Base-by-base conservation (phyloP, 1,140 invertebrate species). In the Drosophila tropicalis region DNA sequence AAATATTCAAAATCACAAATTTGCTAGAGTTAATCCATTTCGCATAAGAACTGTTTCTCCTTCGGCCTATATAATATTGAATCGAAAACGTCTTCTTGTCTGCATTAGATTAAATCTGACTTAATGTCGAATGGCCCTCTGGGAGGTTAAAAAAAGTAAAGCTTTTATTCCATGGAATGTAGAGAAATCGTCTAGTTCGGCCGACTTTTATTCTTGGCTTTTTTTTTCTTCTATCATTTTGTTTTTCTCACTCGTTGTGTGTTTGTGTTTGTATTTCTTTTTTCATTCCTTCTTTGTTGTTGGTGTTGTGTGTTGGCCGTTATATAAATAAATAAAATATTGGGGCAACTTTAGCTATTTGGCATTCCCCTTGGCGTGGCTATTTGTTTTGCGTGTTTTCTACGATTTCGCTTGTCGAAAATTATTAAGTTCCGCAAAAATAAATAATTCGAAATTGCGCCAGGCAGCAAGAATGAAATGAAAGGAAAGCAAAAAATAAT, bases 341-440 rank as follows among this genome's bases (percentile, higher is more conserved):
- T 57, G 63, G 9, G 44, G 15, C 54, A 54, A 65, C 63, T 56
- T 65, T 56, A 40, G 32, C 34, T 66, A 40, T 66, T 66, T 40
- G 32, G 36, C 29, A 39, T 55, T 22, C 15, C 17, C 10, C 54
- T 40, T 13, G 10, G 19, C 51, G 19, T 51, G 17, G 44, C 44
- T 51, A 51, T 40, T 34, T 54, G 12, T 15, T 40, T 29, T 64
- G 44, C 51, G 62, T 64, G 34, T 32, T 55, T 55, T 64, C 41
- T 51, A 34, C 29, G 44, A 51, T 64, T 36, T 51, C 47, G 47
- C 56, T 36, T 55, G 63, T 56, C 55, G 57, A 67, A 61, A 51
- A 67, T 67, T 67, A 67, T 67, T 67, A 67, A 67, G 66, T 67
- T 67, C 41, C 41, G 66, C 40, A 67, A 67, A 51, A 67, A 67